Evolutionary conservation across 2,888 invertebrate species (phyloP).

Genomic region (Lottia gigantea): DNA sequence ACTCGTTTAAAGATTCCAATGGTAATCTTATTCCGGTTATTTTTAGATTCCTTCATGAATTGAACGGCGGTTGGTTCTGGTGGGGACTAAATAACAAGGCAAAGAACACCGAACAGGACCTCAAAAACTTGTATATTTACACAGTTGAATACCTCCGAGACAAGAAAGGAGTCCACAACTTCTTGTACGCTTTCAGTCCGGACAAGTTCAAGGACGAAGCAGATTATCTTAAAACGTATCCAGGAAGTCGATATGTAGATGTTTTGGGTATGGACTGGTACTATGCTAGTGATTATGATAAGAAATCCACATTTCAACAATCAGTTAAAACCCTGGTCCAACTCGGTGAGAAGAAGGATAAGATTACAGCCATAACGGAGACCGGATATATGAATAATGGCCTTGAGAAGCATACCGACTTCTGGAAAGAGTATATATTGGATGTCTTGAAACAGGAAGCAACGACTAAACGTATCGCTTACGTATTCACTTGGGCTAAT

Average conservation of each 20-base stretch:
- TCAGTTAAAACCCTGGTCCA: slow-evolving; percentile 20
- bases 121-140: slow-evolving; percentile 29
- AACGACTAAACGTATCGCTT: slow-evolving; percentile 24
- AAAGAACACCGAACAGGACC: slow-evolving; percentile 27
- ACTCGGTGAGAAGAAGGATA: slow-evolving; percentile 26
- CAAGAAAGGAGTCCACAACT: slow-evolving; percentile 32
- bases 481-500: slow-evolving; percentile 32
- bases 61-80: slow-evolving; percentile 40
- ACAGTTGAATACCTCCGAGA: slow-evolving; percentile 32
- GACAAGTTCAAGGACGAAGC: slow-evolving; percentile 19
- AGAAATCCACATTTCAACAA: slow-evolving; percentile 14
- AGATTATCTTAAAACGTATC: slow-evolving; percentile 31
- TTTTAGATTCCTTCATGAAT: slow-evolving; percentile 35
- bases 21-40: slow-evolving; percentile 32
- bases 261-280: slow-evolving; percentile 33
- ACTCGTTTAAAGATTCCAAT: slow-evolving; percentile 24
- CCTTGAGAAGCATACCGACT: slow-evolving; percentile 24
- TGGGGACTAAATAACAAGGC: slow-evolving; percentile 31
- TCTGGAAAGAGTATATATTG: slow-evolving; percentile 32
- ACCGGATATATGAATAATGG: slow-evolving; percentile 27
- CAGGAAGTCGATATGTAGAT: slow-evolving; percentile 33
- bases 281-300: slow-evolving; percentile 19
- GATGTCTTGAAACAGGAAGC: slow-evolving; percentile 20
- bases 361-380: slow-evolving; percentile 35
- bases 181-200: slow-evolving; percentile 35